Percentiles rank a stretch among this genome's conserved stretches.
These are phyloP conservation scores for Drosophila asahinai DNA, from an alignment of 1,140 invertebrate species.

Conservation along the genomic window DNA sequence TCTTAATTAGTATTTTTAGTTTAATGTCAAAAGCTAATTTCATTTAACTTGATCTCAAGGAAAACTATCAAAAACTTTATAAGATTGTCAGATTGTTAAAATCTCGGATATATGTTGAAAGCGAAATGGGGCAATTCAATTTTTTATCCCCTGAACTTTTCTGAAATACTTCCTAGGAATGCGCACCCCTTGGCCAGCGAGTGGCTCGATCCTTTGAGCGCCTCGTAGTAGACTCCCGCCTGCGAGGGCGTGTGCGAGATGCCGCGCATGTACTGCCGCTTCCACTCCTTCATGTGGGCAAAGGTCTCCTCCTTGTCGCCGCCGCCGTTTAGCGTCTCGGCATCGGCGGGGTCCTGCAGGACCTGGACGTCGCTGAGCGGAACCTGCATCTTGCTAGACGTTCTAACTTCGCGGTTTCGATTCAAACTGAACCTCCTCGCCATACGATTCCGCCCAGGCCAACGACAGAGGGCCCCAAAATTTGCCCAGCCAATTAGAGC, in stretches of 20 bases:
- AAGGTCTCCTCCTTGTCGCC: slow-evolving; percentile 67
- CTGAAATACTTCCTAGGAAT: background rate
- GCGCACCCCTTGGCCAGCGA: slow-evolving; percentile 77
- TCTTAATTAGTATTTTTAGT: too few species aligned
- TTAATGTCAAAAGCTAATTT: too few species aligned
- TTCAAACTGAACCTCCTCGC: slow-evolving; percentile 47
- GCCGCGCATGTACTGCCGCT: slow-evolving; percentile 77
- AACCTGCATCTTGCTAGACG: slow-evolving; percentile 64
- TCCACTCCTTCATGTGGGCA: slow-evolving; percentile 70
- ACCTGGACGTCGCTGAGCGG: slow-evolving; percentile 74
- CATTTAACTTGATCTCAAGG: too few species aligned
- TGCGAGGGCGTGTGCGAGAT: slow-evolving; percentile 78
- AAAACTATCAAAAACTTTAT: background rate
- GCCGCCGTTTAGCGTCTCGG: slow-evolving; percentile 36
- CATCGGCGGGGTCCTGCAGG: slow-evolving; percentile 60
- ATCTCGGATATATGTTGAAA: too few species aligned
- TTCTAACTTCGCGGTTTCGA: slow-evolving; percentile 44
- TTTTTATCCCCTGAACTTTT: background rate
- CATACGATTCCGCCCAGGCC: slow-evolving; percentile 36
- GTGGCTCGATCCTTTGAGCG: slow-evolving; percentile 76
- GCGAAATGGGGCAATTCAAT: too few species aligned
- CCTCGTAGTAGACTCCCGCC: slow-evolving; percentile 80
- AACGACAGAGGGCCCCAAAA: slow-evolving; percentile 36
- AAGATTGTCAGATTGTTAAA: background rate
- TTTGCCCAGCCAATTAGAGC: slow-evolving; percentile 65